Percentiles rank a stretch among this genome's conserved stretches.
These are phyloP conservation scores for Sitodiplosis mosellana DNA, from an alignment of 1,140 invertebrate species.

Conservation along the genomic window DNA sequence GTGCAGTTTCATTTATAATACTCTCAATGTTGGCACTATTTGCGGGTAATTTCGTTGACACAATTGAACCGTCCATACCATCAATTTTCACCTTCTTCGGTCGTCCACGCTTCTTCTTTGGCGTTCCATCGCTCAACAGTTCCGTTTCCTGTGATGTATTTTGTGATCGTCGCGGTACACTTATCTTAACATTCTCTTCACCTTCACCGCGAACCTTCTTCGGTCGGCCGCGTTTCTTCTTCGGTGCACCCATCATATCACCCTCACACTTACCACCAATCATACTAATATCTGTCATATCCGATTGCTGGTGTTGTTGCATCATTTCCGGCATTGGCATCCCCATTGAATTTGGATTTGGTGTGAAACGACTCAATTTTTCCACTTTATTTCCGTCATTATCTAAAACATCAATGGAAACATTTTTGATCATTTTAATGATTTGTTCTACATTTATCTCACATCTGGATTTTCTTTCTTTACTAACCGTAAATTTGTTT, in stretches of 20 bases:
- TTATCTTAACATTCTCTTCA: constrained; percentile 23
- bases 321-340: background rate
- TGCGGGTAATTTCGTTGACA: constrained; percentile 21
- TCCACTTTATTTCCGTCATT: too few relatives aligned
- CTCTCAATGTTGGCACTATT: constrained; percentile 23
- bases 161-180: constrained; percentile 5
- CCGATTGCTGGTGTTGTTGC: constrained; percentile 2
- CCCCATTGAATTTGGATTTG: background rate
- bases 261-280: constrained; percentile 11
- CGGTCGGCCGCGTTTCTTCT: constrained; percentile 72
- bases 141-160: constrained; percentile 4
- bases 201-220: constrained; percentile 66
- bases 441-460: constrained; percentile 11
- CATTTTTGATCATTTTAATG: background rate
- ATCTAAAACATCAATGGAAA: too few relatives aligned
- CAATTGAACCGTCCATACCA: constrained; percentile 1
- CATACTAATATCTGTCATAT: constrained; percentile 28
- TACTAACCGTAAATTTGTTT: constrained; percentile 31
- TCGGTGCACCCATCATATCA: constrained; percentile 28
- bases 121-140: constrained; percentile 20
- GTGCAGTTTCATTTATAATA: constrained; percentile 5
- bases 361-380: background rate
- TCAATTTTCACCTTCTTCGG: constrained; percentile 62
- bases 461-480: constrained; percentile 31
- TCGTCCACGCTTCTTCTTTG: constrained; percentile 66